Conservation (phyloP, 2,888 invertebrate species). For the Epistrophe eligans region DNA sequence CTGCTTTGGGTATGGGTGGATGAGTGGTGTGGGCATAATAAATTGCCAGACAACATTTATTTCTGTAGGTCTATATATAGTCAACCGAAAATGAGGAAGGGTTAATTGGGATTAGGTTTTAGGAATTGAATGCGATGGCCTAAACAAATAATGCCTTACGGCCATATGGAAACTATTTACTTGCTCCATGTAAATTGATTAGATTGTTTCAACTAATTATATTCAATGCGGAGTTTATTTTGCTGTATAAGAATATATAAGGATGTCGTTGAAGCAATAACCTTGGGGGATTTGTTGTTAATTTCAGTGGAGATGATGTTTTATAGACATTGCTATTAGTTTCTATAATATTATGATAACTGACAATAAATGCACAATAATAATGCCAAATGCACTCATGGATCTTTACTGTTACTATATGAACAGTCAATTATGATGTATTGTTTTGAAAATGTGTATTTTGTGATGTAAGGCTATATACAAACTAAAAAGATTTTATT, state of each 20-base stretch:
- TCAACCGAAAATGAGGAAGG: slow-evolving; percentile 54
- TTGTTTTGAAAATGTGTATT: no score
- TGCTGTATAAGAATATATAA: background rate
- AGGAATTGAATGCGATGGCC: slow-evolving; percentile 63
- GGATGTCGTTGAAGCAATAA: slow-evolving; percentile 22
- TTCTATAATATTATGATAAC: background rate
- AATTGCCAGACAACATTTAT: slow-evolving; percentile 63
- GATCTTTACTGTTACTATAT: no score
- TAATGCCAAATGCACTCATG: background rate
- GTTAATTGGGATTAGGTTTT: slow-evolving; percentile 73
- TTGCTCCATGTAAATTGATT: slow-evolving; percentile 66
- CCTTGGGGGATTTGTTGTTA: slow-evolving; percentile 26
- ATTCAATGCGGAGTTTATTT: slow-evolving; percentile 54
- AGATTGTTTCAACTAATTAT: slow-evolving; percentile 71
- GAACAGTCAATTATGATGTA: no score
- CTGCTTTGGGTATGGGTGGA: background rate
- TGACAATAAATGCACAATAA: slow-evolving; percentile 1
- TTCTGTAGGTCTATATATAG: slow-evolving; percentile 26
- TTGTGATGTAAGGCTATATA: no score
- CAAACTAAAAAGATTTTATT: no score
- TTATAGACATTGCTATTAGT: background rate
- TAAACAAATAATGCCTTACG: slow-evolving; percentile 62
- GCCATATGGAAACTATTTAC: slow-evolving; percentile 72
- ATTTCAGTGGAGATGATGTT: slow-evolving; percentile 3
- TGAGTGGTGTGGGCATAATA: slow-evolving; percentile 49